Evolutionary conservation across 2,797 vertebrate genomes (phyloP).

Genomic region (Ispidina lecontei): DNA sequence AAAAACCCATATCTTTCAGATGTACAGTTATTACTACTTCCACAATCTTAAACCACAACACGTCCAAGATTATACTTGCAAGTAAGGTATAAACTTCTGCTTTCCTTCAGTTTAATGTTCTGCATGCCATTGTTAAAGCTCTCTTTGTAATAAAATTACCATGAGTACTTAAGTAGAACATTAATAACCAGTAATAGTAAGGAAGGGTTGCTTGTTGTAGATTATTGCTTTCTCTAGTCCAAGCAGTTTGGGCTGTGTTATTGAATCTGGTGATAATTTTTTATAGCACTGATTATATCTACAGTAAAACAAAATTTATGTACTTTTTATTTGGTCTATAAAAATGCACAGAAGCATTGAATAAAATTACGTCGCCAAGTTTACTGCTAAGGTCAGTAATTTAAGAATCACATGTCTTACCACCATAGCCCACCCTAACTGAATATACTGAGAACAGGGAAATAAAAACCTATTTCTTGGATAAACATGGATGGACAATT

Average conservation of each 20-base stretch:
- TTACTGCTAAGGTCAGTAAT: slow-evolving; percentile 25
- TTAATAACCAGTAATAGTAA: slow-evolving; percentile 10
- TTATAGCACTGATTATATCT: slow-evolving; percentile 52
- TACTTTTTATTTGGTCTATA: slow-evolving; percentile 56
- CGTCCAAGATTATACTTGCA: not conserved
- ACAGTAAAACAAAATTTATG: slow-evolving; percentile 63
- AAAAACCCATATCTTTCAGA: not conserved
- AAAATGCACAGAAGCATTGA: slow-evolving; percentile 28
- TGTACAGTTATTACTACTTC: not conserved
- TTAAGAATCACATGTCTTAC: not conserved
- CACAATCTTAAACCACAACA: not conserved
- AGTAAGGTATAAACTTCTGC: not conserved
- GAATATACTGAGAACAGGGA: not conserved
- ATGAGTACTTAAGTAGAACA: not conserved
- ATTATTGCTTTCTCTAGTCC: not conserved
- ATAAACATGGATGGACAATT: not conserved
- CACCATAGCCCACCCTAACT: not conserved
- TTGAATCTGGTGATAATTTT: slow-evolving; percentile 48
- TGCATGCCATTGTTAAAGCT: not conserved
- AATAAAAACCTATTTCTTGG: not conserved
- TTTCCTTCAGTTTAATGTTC: not conserved
- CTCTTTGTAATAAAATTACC: not conserved
- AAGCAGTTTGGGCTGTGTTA: slow-evolving; percentile 2
- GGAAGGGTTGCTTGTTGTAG: not conserved
- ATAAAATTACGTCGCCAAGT: slow-evolving; percentile 9